A percentile compares a stretch with the other conserved stretches of the same genome.
Evolutionary conservation across 1,140 invertebrate species (phyloP).

Genomic region (Calliphora vicina): DNA sequence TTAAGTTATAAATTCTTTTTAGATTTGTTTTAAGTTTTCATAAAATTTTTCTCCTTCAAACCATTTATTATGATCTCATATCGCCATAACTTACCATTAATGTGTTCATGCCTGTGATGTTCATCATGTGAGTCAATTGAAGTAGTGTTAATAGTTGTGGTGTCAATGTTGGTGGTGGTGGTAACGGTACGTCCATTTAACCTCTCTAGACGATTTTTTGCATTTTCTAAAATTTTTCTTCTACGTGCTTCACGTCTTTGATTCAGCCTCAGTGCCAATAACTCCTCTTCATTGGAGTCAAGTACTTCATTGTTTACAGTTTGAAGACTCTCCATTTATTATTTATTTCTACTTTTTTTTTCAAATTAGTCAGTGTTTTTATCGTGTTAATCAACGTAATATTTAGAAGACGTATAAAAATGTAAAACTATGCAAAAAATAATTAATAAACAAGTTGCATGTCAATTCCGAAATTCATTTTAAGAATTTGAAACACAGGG

Average conservation of each 20-base stretch:
- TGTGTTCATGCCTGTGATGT: neutral
- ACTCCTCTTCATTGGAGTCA: conserved; percentile 12
- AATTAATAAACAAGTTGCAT: neutral
- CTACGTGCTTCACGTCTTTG: conserved; percentile 33
- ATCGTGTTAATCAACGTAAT: neutral
- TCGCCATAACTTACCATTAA: neutral
- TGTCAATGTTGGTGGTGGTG: neutral
- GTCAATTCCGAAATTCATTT: neutral
- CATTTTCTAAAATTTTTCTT: conserved; percentile 39
- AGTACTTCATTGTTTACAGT: neutral
- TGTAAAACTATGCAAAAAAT: neutral
- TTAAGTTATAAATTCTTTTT: too few relatives aligned
- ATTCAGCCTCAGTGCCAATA: conserved; percentile 5
- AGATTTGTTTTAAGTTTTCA: too few relatives aligned
- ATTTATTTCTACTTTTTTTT: neutral
- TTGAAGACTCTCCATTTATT: neutral
- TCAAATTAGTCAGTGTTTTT: neutral
- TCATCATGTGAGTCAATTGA: neutral
- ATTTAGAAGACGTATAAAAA: conserved; percentile 4
- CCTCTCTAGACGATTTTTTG: conserved; percentile 37
- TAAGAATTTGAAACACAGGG: neutral
- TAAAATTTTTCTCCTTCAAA: neutral
- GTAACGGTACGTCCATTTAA: conserved; percentile 15
- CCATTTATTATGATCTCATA: neutral
- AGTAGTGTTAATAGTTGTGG: neutral